Conservation (phyloP, 1,140 invertebrate species). For the Caligus rogercresseyi region DNA sequence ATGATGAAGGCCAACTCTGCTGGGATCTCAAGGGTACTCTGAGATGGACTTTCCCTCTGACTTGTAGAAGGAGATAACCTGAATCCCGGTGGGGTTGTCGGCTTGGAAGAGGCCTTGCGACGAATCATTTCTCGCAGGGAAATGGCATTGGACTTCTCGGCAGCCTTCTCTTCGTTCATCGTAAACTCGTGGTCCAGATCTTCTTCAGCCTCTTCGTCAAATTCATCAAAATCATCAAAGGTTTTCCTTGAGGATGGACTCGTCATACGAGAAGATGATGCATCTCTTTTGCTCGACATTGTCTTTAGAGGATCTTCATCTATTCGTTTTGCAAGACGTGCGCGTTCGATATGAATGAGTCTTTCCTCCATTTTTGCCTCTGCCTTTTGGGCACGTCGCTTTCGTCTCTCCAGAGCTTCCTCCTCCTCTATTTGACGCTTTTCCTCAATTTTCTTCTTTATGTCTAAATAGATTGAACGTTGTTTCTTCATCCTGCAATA, state of each 20-base stretch:
- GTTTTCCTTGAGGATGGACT: background rate
- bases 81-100: background rate
- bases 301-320: background rate
- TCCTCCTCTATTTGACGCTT: background rate
- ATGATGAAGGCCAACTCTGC: constrained; percentile 79
- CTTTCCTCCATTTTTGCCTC: background rate
- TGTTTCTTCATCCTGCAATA: background rate
- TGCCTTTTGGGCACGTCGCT: background rate
- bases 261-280: background rate
- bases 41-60: no score
- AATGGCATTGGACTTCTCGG: background rate
- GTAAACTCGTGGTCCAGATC: background rate
- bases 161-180: background rate
- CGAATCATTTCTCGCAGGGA: background rate
- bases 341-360: background rate
- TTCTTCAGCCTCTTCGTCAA: background rate
- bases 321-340: background rate
- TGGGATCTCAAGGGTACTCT: constrained; percentile 75
- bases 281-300: background rate
- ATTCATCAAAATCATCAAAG: background rate
- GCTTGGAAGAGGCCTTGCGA: background rate
- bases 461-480: background rate
- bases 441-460: background rate
- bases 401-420: background rate
- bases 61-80: no score